Base-by-base conservation (phyloP, 2,113 vertebrate species). In the Sorex fumeus region DNA sequence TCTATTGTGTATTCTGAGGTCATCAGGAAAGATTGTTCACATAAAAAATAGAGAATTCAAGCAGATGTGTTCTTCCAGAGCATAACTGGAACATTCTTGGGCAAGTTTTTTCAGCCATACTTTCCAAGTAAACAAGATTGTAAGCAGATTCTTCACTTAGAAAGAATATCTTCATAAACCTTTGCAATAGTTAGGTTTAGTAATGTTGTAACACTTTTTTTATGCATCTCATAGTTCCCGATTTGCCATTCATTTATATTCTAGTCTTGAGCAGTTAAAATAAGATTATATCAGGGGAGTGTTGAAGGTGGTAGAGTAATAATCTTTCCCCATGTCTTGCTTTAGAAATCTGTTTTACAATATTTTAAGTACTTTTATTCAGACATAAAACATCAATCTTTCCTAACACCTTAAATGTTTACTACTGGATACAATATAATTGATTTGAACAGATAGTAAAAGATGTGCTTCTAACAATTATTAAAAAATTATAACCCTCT, bases 91-190 rank as follows among this genome's bases (percentile, higher is more conserved):
- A 91, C 94, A 87, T 47, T 96, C 76, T 80, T 92, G 92, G 84
- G 80, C 90, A 96, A 96, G 89, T 91, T 67, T 83, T 95, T 94
- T 94, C 88, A 87, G 77, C 82, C 84, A 83, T 92, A 90, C 86
- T 91, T 96, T 80, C 92, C 96, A 94, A 95, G 96, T 97, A 97
- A 75, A 87, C 74, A 94, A 70, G 16, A 81, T 95, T 93, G 72
- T 75, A 88, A 93, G 43, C 75, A 95, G n/a, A 89, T 75, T 91
- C 87, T 93, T 79, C 76, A 90, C 72, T 32, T 50, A 87, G 92
- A 96, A 95, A 93, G 91, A 94, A 92, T 70, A 32, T 43, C 53
- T 76, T 91, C 1, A 0, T 72, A 67, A 96, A 91, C 80, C 69
- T 93, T 94, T 77, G 81, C 86, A 84, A 66, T 70, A 88, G 90